Conservation (phyloP, 2,888 invertebrate species). For the Drosophila emarginata region DNA sequence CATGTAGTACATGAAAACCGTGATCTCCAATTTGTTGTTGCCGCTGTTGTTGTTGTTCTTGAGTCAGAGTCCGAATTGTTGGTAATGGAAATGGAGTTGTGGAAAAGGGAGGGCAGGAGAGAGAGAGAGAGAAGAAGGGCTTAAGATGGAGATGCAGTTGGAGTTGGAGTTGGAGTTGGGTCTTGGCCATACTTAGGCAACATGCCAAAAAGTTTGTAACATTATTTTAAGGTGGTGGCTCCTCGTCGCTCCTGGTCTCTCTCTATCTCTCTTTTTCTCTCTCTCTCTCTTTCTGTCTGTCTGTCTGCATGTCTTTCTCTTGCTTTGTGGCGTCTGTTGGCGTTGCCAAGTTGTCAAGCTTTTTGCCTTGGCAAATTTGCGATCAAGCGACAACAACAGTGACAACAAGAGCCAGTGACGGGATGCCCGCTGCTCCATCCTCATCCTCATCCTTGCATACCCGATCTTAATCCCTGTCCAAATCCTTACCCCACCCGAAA, state of each 20-base stretch:
- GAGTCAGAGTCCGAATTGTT: constrained; percentile 9
- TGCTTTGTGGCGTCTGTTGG: constrained; percentile 22
- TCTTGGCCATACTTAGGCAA: constrained; percentile 62
- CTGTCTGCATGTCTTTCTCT: neutral
- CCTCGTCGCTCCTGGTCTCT: constrained; percentile 29
- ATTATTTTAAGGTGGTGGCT: constrained; percentile 74
- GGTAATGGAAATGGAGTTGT: neutral
- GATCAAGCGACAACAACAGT: constrained; percentile 75
- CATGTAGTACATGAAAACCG: constrained; percentile 83
- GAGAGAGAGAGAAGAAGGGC: too few species aligned
- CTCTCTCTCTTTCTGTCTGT: neutral
- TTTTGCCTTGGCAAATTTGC: constrained; percentile 74
- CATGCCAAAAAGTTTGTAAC: constrained; percentile 75
- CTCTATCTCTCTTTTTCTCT: neutral
- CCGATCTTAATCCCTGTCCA: constrained; percentile 26
- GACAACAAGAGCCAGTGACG: constrained; percentile 73
- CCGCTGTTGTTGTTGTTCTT: constrained; percentile 26
- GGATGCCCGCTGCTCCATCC: constrained; percentile 31
- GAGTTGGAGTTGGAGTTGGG: constrained; percentile 48
- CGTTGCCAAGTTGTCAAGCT: constrained; percentile 63
- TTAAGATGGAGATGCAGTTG: neutral
- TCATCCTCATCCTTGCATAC: neutral
- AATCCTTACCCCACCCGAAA: neutral
- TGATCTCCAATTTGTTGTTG: constrained; percentile 83
- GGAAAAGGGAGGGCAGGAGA: too few species aligned